Conservation (phyloP, 1,140 invertebrate genomes). For the Pseudomyrmex flavicornis region DNA sequence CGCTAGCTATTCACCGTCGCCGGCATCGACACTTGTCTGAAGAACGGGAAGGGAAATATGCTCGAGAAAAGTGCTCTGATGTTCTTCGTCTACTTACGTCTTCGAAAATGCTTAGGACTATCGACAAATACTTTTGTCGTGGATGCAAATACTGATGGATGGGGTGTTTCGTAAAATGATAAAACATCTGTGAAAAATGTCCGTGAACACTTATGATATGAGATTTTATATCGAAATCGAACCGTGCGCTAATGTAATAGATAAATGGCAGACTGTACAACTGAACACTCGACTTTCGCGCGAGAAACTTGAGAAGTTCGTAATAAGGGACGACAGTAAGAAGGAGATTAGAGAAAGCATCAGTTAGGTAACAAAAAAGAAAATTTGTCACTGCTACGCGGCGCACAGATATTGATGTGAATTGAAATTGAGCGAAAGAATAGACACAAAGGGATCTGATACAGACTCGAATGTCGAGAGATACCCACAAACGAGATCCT, state of each 20-base stretch:
- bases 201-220: background rate
- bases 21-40: background rate
- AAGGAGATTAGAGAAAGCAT: background rate
- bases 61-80: conserved; percentile 16
- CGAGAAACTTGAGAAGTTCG: background rate
- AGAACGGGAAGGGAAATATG: background rate
- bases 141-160: background rate
- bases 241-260: background rate
- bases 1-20: background rate
- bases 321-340: background rate
- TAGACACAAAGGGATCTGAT: background rate
- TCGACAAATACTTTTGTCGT: conserved; percentile 17
- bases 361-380: background rate
- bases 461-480: background rate
- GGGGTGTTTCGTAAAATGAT: background rate
- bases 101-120: conserved; percentile 16
- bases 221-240: background rate
- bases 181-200: background rate
- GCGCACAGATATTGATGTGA: background rate
- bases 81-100: conserved; percentile 52
- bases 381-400: background rate
- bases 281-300: too few relatives aligned
- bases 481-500: background rate
- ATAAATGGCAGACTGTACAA: background rate
- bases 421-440: background rate